Conservation (phyloP, 2,113 vertebrate genomes). For the Alaudala cheleensis region DNA sequence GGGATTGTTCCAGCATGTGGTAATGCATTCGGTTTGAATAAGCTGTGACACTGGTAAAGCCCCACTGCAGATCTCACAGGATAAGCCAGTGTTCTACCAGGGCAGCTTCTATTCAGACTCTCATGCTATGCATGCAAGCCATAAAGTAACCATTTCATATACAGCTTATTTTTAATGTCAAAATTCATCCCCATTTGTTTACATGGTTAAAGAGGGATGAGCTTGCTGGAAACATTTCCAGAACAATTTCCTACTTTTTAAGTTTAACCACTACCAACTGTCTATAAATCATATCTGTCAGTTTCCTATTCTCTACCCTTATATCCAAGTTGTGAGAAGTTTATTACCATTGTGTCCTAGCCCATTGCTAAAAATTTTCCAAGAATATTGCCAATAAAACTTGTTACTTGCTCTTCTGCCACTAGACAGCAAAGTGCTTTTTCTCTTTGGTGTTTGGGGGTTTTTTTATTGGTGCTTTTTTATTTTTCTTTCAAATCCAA, state of each 20-base stretch:
- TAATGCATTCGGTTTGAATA: neutral
- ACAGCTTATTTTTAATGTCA: neutral
- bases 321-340: neutral
- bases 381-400: neutral
- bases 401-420: neutral
- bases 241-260: neutral
- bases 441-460: rapidly evolving
- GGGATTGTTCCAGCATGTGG: neutral
- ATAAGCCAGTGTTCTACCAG: neutral
- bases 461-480: neutral
- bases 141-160: neutral
- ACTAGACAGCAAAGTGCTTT: neutral
- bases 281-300: neutral
- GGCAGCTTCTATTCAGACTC: neutral
- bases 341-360: neutral
- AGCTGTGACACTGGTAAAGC: neutral
- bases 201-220: neutral
- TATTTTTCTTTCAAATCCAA: neutral
- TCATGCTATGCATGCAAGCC: neutral
- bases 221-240: neutral
- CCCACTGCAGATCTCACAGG: neutral
- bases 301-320: neutral
- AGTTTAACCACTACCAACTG: neutral
- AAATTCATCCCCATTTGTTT: neutral
- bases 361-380: neutral